phyloP scores from a whole-genome alignment of 1,140 invertebrate species.

The Polypedilum vanderplanki region DNA sequence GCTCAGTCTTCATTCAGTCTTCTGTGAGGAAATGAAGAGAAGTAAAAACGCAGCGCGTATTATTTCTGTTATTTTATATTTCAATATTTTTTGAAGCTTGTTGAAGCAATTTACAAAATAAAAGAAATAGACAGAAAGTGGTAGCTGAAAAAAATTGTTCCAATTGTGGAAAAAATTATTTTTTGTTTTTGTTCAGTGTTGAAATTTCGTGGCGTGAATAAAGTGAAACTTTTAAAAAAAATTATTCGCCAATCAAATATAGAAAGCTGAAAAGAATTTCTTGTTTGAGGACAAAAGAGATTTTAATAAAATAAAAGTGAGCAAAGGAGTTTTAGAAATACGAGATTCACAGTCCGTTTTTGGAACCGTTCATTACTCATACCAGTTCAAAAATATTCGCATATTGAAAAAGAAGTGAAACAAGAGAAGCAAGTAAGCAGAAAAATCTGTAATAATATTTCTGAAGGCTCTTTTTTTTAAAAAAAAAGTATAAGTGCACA shows the following conservation, averaged over 20 bases:
- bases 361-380: neutral
- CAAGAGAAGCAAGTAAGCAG: neutral
- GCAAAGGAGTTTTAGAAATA: neutral
- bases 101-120: neutral
- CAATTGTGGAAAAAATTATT: neutral
- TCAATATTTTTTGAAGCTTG: conserved; percentile 3
- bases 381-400: neutral
- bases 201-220: neutral
- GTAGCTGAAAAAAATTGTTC: conserved; percentile 8
- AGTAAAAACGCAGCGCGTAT: neutral
- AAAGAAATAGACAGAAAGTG: neutral
- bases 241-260: neutral
- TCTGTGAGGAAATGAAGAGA: conserved; percentile 4
- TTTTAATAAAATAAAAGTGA: neutral
- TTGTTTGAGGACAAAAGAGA: neutral
- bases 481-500: conserved; percentile 11
- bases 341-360: conserved; percentile 8
- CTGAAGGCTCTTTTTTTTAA: conserved; percentile 27
- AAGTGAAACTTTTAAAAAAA: neutral
- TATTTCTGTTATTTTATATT: conserved; percentile 5
- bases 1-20: conserved; percentile 10
- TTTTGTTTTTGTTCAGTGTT: neutral
- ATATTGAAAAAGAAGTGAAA: neutral
- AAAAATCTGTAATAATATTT: conserved; percentile 11
- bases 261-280: neutral